Evolutionary conservation across 2,113 vertebrate genomes (phyloP), one percentile per base, ranked within the genome.

Genomic region (Ptyas mucosa): DNA sequence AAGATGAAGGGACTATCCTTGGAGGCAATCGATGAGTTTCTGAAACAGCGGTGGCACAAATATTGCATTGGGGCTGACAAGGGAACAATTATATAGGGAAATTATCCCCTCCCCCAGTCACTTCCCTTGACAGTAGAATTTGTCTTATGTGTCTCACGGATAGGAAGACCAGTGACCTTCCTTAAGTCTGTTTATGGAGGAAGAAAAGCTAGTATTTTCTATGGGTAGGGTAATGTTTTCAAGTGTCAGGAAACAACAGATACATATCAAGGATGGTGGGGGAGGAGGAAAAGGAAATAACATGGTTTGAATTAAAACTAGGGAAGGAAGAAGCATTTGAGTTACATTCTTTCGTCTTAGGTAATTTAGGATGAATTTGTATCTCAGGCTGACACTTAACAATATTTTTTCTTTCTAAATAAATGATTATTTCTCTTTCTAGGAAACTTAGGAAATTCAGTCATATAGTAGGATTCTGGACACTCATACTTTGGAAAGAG

Each of bases 281-380:
- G 90, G 90, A 87, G 43, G 94, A 49, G 54, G 58, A 94, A 75
- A 87, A 89, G 4, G 5, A 88, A 64, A 7, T 21, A 90, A 49
- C 61, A 81, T 57, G 43, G 18, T 94, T 95, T 95, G 95, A 93
- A 95, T 92, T 95, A 90, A 89, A 24, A 94, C 92, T 24, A 53
- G 89, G 93, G 57, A 24, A 34, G 4, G 53, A 89, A 90, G 75
- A 90, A 55, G 24, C 52, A 8, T 86, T 93, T 90, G 24, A 90
- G 43, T 11, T 15, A 85, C 88, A 89, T 89, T 46, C 26, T 92
- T 92, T 92, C n/a, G 55, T 92, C 61, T 85, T 85, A 85, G 14
- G 64, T 29, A 92, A 57, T 10, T 49, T 53, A 93, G 81, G 53
- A 26, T 43, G 24, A 58, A 81, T 58, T 85, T 93, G 55, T 46